Evolutionary conservation across 2,113 vertebrate species (phyloP).

Genomic region (Pygoscelis adeliae): DNA sequence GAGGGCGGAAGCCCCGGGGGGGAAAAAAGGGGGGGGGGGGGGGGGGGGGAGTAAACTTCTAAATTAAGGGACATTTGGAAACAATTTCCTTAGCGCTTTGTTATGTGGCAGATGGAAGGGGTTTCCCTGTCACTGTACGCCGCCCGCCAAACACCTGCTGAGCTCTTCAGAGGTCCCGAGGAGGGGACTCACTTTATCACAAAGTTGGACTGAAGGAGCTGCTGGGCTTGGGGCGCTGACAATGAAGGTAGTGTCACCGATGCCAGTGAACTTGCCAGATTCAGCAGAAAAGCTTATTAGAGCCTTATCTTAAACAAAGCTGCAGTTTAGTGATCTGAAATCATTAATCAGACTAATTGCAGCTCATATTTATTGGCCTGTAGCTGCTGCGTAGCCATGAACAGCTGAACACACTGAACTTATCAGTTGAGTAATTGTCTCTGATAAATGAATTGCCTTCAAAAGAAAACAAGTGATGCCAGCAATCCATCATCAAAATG

Average conservation of each 20-base stretch:
- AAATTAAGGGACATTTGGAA: conserved; percentile 40
- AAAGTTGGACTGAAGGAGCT: neutral
- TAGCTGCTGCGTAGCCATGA: conserved; percentile 3
- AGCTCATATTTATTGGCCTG: conserved; percentile 29
- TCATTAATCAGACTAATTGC: conserved; percentile 66
- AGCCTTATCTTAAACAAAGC: conserved; percentile 51
- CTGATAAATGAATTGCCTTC: conserved; percentile 63
- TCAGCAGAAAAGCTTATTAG: conserved; percentile 19
- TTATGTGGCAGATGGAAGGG: conserved; percentile 10
- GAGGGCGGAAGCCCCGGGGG: too few species aligned
- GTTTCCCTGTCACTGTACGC: neutral
- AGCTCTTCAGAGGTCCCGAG: neutral
- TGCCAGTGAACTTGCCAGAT: neutral
- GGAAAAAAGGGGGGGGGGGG: neutral
- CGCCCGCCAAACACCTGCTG: conserved; percentile 40
- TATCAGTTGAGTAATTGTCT: conserved; percentile 62
- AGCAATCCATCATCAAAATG: conserved; percentile 26
- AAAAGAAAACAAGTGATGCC: conserved; percentile 44
- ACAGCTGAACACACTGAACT: conserved; percentile 65
- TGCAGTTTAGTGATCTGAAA: conserved; percentile 61
- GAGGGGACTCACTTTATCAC: neutral
- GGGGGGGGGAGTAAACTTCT: neutral
- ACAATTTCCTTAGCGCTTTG: conserved; percentile 28
- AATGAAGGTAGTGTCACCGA: conserved; percentile 1
- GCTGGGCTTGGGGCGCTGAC: neutral